phyloP scores from a whole-genome alignment of 1,140 invertebrate genomes.

The Drosophila guanche region DNA sequence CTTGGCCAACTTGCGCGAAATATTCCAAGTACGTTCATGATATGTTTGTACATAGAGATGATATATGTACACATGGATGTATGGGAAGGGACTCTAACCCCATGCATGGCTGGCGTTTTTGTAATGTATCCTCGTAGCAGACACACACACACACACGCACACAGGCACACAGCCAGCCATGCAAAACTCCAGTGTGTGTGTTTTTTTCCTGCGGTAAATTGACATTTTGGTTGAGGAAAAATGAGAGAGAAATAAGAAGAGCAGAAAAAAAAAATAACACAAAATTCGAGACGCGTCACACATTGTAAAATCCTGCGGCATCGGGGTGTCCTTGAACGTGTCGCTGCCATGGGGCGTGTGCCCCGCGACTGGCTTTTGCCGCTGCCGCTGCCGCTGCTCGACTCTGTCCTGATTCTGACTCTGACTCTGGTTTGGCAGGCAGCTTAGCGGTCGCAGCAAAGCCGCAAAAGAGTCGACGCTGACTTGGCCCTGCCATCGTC shows the following conservation, averaged over 20 bases:
- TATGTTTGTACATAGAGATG: too few species aligned
- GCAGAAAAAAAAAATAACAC: slow-evolving; percentile 26
- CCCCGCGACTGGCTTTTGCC: too few species aligned
- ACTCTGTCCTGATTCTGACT: slow-evolving; percentile 15
- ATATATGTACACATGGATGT: too few species aligned
- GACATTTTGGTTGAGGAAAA: slow-evolving; percentile 53
- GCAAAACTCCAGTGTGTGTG: neutral
- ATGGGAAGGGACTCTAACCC: neutral
- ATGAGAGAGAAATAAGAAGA: slow-evolving; percentile 37
- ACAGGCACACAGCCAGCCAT: slow-evolving; percentile 12
- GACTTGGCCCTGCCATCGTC: slow-evolving; percentile 40
- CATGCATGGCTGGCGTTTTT: slow-evolving; percentile 19
- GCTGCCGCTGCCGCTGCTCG: too few species aligned
- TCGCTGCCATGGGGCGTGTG: slow-evolving; percentile 41
- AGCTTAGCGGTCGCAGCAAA: slow-evolving; percentile 66
- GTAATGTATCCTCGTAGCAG: slow-evolving; percentile 25
- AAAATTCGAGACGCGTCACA: slow-evolving; percentile 64
- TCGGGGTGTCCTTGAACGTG: slow-evolving; percentile 69
- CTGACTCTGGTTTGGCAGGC: slow-evolving; percentile 50
- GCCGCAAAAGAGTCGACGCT: slow-evolving; percentile 57
- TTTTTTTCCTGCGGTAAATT: slow-evolving; percentile 61
- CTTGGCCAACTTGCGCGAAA: too few species aligned
- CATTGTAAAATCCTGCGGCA: slow-evolving; percentile 66
- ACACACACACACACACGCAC: slow-evolving; percentile 20
- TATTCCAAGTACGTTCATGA: too few species aligned